These are phyloP conservation scores for Silurus glanis DNA, from an alignment of 2,113 vertebrate genomes.

Conservation along the genomic window DNA sequence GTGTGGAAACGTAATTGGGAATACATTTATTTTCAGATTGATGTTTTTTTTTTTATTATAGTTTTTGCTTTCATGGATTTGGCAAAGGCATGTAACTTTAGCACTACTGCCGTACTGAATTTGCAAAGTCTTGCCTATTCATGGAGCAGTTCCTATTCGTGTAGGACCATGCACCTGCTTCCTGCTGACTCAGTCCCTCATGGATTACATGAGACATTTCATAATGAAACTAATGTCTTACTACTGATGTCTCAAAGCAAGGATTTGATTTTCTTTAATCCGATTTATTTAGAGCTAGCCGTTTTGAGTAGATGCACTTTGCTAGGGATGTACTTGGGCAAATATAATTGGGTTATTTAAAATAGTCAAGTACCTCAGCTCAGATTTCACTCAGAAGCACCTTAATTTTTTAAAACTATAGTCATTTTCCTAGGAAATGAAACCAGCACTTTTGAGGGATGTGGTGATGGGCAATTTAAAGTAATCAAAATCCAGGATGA, in stretches of 20 bases:
- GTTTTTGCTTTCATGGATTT: too few species aligned
- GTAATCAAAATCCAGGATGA: neutral
- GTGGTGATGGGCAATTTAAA: neutral
- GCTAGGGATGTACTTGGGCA: neutral
- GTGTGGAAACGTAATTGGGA: neutral
- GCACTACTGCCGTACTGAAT: neutral
- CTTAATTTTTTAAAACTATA: neutral
- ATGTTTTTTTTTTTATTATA: neutral
- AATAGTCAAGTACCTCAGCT: neutral
- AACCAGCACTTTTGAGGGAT: neutral
- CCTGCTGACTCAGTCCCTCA: neutral
- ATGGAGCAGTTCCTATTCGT: neutral
- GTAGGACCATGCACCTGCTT: neutral
- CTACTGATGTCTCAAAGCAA: neutral
- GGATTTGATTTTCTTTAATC: neutral
- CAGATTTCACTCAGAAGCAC: neutral
- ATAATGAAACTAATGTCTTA: neutral
- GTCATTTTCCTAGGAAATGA: neutral
- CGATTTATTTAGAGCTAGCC: neutral
- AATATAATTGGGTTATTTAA: neutral
- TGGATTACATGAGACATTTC: neutral
- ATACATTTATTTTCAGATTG: neutral
- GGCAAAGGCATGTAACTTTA: neutral
- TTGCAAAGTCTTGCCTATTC: neutral
- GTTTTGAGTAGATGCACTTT: neutral